phyloP scores from a whole-genome alignment of 2,113 vertebrate species.

The Sinocyclocheilus rhinocerous region DNA sequence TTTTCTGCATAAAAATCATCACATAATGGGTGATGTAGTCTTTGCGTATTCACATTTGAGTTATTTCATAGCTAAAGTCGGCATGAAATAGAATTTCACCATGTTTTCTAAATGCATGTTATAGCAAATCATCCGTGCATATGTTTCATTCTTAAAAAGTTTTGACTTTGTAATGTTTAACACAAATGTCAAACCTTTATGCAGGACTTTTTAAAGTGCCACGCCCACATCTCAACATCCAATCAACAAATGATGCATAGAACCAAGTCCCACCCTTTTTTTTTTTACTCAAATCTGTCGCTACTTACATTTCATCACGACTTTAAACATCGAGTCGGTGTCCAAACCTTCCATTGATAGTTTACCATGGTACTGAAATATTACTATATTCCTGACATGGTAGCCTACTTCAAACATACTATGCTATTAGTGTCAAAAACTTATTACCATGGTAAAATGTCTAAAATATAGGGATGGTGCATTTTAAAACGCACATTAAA shows the following conservation, averaged over 20 bases:
- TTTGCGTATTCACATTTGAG: too few species aligned
- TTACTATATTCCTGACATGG: background rate
- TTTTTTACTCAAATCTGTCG: too few species aligned
- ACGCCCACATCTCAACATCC: constrained; percentile 12
- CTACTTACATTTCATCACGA: too few species aligned
- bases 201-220: background rate
- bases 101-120: background rate
- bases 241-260: background rate
- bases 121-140: background rate
- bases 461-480: too few species aligned
- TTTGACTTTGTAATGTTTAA: background rate
- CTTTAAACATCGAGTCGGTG: background rate
- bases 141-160: background rate
- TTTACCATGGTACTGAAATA: too few species aligned
- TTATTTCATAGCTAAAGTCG: background rate
- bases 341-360: background rate
- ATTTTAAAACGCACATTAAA: too few species aligned
- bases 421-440: background rate
- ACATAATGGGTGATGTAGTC: too few species aligned
- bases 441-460: background rate
- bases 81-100: background rate
- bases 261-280: background rate
- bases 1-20: too few species aligned
- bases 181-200: background rate
- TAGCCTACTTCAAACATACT: background rate